Percentiles rank a stretch among this genome's conserved stretches.
These are phyloP conservation scores for Cetoscarus ocellatus DNA, from an alignment of 2,797 vertebrate genomes.

Conservation along the genomic window DNA sequence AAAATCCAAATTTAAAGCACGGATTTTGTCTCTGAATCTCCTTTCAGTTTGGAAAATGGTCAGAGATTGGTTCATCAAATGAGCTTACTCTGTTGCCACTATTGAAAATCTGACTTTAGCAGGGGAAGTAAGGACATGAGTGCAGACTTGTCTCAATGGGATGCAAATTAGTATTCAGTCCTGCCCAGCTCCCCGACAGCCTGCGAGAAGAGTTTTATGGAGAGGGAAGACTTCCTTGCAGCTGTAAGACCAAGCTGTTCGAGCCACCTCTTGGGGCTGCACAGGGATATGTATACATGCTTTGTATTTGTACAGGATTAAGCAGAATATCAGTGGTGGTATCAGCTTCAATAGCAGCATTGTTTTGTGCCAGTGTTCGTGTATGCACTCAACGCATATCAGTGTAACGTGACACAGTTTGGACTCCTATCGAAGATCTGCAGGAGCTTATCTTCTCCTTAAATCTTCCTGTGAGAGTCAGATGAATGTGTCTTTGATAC, in stretches of 20 bases:
- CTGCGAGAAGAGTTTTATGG: constrained; percentile 38
- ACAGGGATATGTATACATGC: neutral
- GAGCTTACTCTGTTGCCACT: constrained; percentile 5
- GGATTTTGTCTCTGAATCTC: neutral
- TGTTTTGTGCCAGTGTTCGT: neutral
- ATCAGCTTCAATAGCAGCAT: neutral
- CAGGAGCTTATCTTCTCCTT: neutral
- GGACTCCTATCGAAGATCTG: neutral
- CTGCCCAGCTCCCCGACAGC: constrained; percentile 34
- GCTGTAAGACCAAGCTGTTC: constrained; percentile 39
- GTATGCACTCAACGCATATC: neutral
- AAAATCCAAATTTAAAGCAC: neutral
- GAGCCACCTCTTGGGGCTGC: constrained; percentile 1
- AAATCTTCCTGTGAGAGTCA: constrained; percentile 4
- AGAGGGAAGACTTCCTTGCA: constrained; percentile 28
- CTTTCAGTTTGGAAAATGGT: constrained; percentile 7
- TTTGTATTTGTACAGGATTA: constrained; percentile 2
- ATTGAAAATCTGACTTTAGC: constrained; percentile 32
- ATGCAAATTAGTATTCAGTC: constrained; percentile 48
- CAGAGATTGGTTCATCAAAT: neutral
- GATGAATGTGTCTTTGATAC: neutral
- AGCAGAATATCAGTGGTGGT: neutral
- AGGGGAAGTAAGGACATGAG: constrained; percentile 26
- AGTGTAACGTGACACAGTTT: neutral
- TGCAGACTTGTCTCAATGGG: constrained; percentile 24